Conservation (phyloP, 2,797 vertebrate genomes). For the Pseudochirops corinnae region DNA sequence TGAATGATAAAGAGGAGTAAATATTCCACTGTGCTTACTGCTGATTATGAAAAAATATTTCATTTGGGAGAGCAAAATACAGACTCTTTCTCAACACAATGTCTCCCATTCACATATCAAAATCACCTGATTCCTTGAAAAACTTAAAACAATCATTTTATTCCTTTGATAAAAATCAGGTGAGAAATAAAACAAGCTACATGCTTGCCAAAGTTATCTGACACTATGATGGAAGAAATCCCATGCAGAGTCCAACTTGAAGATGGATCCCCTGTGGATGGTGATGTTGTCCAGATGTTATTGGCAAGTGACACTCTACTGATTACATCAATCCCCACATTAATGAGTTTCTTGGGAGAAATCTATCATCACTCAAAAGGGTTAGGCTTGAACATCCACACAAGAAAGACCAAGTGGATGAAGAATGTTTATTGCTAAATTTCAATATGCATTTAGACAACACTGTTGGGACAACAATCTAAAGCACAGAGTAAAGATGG, state of each 20-base stretch:
- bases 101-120: not conserved
- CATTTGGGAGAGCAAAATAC: not conserved
- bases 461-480: not conserved
- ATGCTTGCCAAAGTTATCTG: not conserved
- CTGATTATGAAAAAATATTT: not conserved
- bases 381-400: not conserved
- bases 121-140: not conserved
- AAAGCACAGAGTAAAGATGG: not conserved
- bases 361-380: not conserved
- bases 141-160: not conserved
- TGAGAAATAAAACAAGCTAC: not conserved
- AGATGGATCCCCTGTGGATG: not conserved
- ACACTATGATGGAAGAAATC: no score
- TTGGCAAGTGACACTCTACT: not conserved
- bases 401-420: not conserved
- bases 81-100: not conserved
- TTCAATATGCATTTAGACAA: not conserved
- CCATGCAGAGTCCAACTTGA: not conserved
- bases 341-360: not conserved
- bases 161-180: not conserved
- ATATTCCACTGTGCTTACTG: not conserved
- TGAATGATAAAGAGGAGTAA: not conserved
- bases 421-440: not conserved
- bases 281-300: not conserved
- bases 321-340: not conserved